phyloP scores from a whole-genome alignment of 2,113 vertebrate genomes.

The Martes martes region DNA sequence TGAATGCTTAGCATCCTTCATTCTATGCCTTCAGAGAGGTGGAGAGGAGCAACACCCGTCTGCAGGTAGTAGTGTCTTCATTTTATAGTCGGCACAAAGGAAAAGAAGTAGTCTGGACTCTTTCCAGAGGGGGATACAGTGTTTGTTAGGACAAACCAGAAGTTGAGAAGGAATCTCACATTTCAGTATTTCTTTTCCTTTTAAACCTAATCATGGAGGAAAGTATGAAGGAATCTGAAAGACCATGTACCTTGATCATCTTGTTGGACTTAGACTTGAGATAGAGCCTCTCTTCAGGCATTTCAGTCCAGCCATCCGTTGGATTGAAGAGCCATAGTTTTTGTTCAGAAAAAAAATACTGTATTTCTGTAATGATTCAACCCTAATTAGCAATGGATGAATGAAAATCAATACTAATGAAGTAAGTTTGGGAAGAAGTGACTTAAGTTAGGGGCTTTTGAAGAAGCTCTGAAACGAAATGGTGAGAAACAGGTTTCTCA shows the following conservation, averaged over 20 bases:
- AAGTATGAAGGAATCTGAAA: neutral
- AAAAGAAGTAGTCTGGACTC: neutral
- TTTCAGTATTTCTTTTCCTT: neutral
- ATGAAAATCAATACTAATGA: neutral
- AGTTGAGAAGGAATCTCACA: neutral
- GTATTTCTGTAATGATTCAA: neutral
- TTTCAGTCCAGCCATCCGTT: neutral
- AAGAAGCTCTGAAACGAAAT: neutral
- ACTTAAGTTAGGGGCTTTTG: neutral
- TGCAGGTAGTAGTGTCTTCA: neutral
- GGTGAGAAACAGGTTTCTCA: neutral
- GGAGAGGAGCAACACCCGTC: neutral
- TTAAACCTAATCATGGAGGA: neutral
- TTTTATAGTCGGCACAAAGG: neutral
- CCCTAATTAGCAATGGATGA: neutral
- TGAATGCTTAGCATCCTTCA: neutral
- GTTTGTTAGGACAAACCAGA: neutral
- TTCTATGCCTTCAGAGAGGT: neutral
- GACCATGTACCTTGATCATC: neutral
- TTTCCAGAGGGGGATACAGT: neutral
- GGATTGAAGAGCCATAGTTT: neutral
- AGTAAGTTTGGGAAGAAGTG: conserved; percentile 28
- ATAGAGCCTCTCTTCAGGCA: neutral
- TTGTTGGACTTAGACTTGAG: neutral
- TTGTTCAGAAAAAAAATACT: neutral